Evolutionary conservation across 1,140 invertebrate species (phyloP), one percentile per base, ranked within the genome.

Genomic region (Drosophila littoralis): DNA sequence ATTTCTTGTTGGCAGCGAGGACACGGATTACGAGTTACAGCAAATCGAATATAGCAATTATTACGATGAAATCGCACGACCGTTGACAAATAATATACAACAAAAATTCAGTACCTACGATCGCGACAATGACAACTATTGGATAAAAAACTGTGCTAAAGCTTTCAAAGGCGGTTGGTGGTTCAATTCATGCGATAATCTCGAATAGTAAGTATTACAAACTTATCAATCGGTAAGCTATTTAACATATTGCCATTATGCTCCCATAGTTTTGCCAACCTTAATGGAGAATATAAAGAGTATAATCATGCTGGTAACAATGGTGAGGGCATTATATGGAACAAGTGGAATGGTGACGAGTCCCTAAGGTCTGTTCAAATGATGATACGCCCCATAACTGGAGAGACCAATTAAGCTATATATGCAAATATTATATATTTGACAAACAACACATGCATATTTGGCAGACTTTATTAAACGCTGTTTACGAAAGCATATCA

Each of bases 121-220:
- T 10, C 32, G 51, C 10, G 51, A 54, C n/a, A 54, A 54, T 35
- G 51, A 54, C 51, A 54, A 54, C 13, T 15, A 15, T 36, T 54
- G 51, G 33, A 3, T 36, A 1, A 36, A 35, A 32, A 54, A 54
- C 8, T 54, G 51, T 32, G 48, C 48, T 7, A 6, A 50, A 32
- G 48, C 32, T 0, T n/a, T 54, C 1, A 54, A 36, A 15, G 13
- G 51, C 51, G 51, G 33, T 9, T 54, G 51, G 51, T 54, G 32
- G 51, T 36, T 54, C 12, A 8, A 17, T 15, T 10, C n/a, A 15
- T 54, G 51, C 36, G 8, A 15, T 0, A 10, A 36, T 10, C 0
- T 1, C 4, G 2, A 3, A 0, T 6, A 15, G 33, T 54, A 15
- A 15, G 33, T 54, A 28, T 17, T 8, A 13, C 4, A 6, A 9